Evolutionary conservation across 2,888 invertebrate genomes (phyloP).

Genomic region (Oscheius onirici): DNA sequence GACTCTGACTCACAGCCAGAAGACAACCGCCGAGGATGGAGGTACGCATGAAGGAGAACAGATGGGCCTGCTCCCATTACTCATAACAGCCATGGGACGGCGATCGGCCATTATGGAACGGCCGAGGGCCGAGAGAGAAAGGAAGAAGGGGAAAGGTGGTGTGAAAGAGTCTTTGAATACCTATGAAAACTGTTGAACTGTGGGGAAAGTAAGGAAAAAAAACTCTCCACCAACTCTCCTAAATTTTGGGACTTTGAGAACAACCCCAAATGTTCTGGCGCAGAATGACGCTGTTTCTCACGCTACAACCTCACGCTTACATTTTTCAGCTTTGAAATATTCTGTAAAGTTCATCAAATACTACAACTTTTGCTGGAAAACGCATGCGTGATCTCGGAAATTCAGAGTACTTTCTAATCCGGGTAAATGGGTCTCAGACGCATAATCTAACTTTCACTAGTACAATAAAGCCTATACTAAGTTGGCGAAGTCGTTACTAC

Average conservation of each 20-base stretch:
- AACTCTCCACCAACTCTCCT: not conserved
- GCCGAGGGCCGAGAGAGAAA: too few relatives aligned
- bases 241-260: too few relatives aligned
- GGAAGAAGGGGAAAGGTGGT: not conserved
- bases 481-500: too few relatives aligned
- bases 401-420: too few relatives aligned
- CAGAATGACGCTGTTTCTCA: too few relatives aligned
- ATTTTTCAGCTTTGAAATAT: too few relatives aligned
- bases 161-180: not conserved
- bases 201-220: not conserved
- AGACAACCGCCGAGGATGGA: constrained; percentile 26
- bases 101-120: not conserved
- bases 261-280: too few relatives aligned
- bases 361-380: too few relatives aligned
- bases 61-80: constrained; percentile 17
- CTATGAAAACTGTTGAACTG: not conserved
- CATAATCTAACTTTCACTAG: not conserved
- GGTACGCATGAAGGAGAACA: constrained; percentile 22
- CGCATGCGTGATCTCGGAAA: too few relatives aligned
- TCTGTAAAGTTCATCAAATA: too few relatives aligned
- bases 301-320: too few relatives aligned
- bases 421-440: too few relatives aligned
- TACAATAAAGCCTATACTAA: not conserved
- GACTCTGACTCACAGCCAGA: not conserved
- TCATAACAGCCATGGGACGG: not conserved